Evolutionary conservation across 2,888 invertebrate species (phyloP).

Genomic region (Tenthredo notha): DNA sequence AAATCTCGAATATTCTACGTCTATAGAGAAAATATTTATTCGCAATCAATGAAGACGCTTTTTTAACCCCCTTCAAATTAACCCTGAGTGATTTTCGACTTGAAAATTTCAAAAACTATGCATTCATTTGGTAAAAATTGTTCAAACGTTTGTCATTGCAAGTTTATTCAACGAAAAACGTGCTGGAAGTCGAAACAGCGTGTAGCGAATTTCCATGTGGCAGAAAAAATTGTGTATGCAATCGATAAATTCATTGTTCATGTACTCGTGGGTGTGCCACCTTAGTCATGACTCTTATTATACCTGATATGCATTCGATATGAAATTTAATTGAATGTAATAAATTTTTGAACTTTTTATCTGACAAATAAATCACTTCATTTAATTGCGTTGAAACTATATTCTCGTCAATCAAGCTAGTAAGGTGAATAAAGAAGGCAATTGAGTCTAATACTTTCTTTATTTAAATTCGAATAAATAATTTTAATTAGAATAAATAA

Average conservation of each 20-base stretch:
- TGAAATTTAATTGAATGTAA: background rate
- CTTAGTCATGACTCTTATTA: background rate
- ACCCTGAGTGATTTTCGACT: too few species aligned
- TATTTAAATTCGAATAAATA: constrained; percentile 15
- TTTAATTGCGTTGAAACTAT: background rate
- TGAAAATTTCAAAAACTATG: too few species aligned
- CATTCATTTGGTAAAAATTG: too few species aligned
- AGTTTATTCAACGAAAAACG: too few species aligned
- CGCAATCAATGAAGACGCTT: background rate
- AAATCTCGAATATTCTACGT: background rate
- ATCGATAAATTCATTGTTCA: background rate
- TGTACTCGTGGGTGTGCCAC: background rate
- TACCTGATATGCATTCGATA: background rate
- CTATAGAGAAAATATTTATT: background rate
- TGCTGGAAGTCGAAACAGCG: too few species aligned
- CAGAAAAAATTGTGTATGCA: background rate
- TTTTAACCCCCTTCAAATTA: background rate
- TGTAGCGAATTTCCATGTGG: background rate
- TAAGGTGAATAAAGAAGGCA: constrained; percentile 18
- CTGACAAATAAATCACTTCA: background rate
- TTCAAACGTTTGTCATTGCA: too few species aligned
- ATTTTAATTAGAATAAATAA: background rate
- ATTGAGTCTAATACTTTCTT: constrained; percentile 14
- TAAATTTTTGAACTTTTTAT: background rate
- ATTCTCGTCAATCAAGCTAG: background rate